These are phyloP conservation scores for Saturnia pavonia DNA, from an alignment of 2,888 invertebrate species.

Conservation along the genomic window DNA sequence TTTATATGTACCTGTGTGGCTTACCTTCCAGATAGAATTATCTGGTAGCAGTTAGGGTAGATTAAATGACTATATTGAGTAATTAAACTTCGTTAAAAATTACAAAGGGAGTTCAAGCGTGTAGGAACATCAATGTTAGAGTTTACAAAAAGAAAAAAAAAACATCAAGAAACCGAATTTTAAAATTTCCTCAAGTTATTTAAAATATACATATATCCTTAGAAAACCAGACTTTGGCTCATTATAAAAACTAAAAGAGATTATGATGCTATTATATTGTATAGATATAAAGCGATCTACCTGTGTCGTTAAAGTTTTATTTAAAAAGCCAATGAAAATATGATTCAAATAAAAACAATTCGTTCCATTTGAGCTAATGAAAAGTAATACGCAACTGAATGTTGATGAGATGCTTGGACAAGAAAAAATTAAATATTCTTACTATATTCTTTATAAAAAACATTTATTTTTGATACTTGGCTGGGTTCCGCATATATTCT, in stretches of 20 bases:
- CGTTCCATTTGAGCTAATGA: constrained; percentile 29
- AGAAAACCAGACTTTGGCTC: too few relatives aligned
- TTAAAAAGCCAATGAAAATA: background rate
- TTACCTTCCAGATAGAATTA: background rate
- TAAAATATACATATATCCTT: too few relatives aligned
- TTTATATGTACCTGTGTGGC: background rate
- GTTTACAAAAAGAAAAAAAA: too few relatives aligned
- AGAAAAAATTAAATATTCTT: constrained; percentile 27
- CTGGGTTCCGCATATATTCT: constrained; percentile 11
- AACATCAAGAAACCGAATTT: too few relatives aligned
- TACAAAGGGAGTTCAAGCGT: too few relatives aligned
- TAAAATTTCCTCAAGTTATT: too few relatives aligned
- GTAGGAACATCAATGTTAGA: too few relatives aligned
- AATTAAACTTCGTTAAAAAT: too few relatives aligned
- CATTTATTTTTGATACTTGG: constrained; percentile 9
- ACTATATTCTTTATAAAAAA: constrained; percentile 12
- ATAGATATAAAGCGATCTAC: too few relatives aligned
- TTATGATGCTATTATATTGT: too few relatives aligned
- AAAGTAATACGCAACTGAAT: constrained; percentile 36
- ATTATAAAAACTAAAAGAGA: too few relatives aligned
- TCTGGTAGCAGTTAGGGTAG: background rate
- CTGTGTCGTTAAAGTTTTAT: too few relatives aligned
- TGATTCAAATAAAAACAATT: constrained; percentile 6
- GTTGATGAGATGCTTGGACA: constrained; percentile 31
- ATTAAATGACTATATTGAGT: background rate